Evolutionary conservation across 2,113 vertebrate species (phyloP).

Genomic region (Clupea harengus): DNA sequence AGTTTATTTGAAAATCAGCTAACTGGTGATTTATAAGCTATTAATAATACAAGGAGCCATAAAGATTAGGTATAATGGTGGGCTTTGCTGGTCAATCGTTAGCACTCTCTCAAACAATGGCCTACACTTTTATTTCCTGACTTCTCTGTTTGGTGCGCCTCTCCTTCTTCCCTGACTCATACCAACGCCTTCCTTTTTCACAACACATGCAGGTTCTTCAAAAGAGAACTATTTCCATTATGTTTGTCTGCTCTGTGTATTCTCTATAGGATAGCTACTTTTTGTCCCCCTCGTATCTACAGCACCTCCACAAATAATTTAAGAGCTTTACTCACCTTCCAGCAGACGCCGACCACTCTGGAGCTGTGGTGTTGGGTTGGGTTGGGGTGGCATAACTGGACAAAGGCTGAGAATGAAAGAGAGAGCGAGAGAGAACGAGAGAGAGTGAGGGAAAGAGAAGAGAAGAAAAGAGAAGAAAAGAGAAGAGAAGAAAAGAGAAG

Average conservation of each 20-base stretch:
- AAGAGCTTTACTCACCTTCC: conserved; percentile 55
- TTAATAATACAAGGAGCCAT: not conserved
- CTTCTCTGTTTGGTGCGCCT: not conserved
- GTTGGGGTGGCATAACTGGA: not conserved
- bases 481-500: not conserved
- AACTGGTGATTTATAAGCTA: not conserved
- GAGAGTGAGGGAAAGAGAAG: not conserved
- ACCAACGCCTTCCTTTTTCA: not conserved
- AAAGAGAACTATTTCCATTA: not conserved
- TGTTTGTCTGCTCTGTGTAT: not conserved
- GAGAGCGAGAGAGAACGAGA: not conserved
- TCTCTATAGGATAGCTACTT: not conserved
- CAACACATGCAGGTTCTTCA: not conserved
- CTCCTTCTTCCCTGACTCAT: conserved; percentile 7
- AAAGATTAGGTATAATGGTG: conserved; percentile 11
- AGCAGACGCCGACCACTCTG: not conserved
- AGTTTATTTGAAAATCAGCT: not conserved
- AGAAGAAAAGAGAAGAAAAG: not conserved
- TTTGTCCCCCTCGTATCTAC: not conserved
- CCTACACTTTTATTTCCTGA: not conserved
- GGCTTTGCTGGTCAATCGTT: not conserved
- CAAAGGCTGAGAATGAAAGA: not conserved
- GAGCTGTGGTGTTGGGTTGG: not conserved
- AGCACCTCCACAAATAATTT: not conserved
- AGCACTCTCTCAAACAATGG: conserved; percentile 11